Percentiles rank a stretch among this genome's conserved stretches.
Evolutionary conservation across 1,140 invertebrate species (phyloP).

Genomic region (Arctopsyche grandis): DNA sequence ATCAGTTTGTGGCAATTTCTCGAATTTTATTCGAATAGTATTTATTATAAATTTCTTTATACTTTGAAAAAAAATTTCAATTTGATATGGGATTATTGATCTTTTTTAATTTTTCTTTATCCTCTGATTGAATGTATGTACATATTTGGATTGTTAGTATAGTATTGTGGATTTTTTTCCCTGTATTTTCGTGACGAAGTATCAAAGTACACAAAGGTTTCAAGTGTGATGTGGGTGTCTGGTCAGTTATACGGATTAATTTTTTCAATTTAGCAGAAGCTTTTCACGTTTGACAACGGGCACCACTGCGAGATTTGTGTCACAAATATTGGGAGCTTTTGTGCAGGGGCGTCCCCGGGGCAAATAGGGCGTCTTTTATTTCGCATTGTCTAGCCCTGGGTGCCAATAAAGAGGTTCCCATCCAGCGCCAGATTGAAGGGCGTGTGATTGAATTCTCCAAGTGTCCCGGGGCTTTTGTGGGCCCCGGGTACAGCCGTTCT

Average conservation of each 20-base stretch:
- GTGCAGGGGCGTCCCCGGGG: conserved; percentile 15
- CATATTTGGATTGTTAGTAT: too few species aligned
- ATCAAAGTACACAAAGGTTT: too few species aligned
- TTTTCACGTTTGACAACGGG: conserved; percentile 32
- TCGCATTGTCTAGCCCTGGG: conserved; percentile 47
- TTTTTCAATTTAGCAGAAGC: conserved; percentile 10
- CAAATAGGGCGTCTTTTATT: conserved; percentile 47
- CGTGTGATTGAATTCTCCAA: conserved; percentile 53
- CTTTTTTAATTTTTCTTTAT: too few species aligned
- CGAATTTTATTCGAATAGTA: not conserved
- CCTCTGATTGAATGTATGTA: too few species aligned
- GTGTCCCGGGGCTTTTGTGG: conserved; percentile 34
- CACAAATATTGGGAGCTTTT: conserved; percentile 31
- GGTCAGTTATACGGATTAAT: conserved; percentile 11
- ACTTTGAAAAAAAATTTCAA: too few species aligned
- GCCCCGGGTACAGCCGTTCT: not conserved
- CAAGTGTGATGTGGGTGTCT: too few species aligned
- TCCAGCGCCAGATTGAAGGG: conserved; percentile 46
- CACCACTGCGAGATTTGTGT: not conserved
- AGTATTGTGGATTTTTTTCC: too few species aligned
- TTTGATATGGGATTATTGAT: too few species aligned
- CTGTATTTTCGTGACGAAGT: too few species aligned
- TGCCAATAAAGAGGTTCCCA: conserved; percentile 48
- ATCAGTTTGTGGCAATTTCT: not conserved
- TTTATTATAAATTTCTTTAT: too few species aligned